Base-by-base conservation (phyloP, 2,113 vertebrate genomes). In the Copsychus sechellarum region DNA sequence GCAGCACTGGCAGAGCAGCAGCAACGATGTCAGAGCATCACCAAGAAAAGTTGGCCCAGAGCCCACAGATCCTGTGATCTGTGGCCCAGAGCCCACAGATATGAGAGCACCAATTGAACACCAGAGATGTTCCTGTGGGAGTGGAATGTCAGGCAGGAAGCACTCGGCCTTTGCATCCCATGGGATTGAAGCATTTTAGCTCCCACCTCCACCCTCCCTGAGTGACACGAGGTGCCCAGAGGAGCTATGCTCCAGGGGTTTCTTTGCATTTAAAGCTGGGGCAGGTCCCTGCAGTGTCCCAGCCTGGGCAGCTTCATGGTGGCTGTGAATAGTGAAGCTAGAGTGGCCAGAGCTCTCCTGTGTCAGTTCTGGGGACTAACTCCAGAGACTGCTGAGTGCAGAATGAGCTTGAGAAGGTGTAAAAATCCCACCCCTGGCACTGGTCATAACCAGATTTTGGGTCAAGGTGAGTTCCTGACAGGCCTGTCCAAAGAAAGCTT, bases 201-300 rank as follows among this genome's bases (percentile, higher is more conserved):
- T 56, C 14, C 36, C 19, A 31, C 33, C 56, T 79, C 47, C n/a
- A 28, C 34, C n/a, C n/a, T 88, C n/a, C 43, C 50, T 5, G 36
- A 73, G 67, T 10, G 42, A 31, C 28, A 9, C 0, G 0, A 81
- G n/a, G 20, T 4, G 13, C 20, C 45, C n/a, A 51, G 24, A 31
- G 38, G 19, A 78, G 29, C 51, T 77, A 10, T 48, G 42, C n/a
- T n/a, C 12, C 0, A 1, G 2, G 0, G 2, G 4, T 50, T 42
- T 62, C 33, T 40, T 15, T 65, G 45, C 42, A 36, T 21, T 22
- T 43, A 9, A 85, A 56, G 50, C 38, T 61, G 62, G 56, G 26
- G 15, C 29, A 74, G 78, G 6, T 57, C 29, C 51, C 14, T 42
- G 43, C 7, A 29, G 50, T 12, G 15, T 40, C 54, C 28, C n/a